Base-by-base conservation (phyloP, 2,797 vertebrate genomes). In the Sebastes oblongus region DNA sequence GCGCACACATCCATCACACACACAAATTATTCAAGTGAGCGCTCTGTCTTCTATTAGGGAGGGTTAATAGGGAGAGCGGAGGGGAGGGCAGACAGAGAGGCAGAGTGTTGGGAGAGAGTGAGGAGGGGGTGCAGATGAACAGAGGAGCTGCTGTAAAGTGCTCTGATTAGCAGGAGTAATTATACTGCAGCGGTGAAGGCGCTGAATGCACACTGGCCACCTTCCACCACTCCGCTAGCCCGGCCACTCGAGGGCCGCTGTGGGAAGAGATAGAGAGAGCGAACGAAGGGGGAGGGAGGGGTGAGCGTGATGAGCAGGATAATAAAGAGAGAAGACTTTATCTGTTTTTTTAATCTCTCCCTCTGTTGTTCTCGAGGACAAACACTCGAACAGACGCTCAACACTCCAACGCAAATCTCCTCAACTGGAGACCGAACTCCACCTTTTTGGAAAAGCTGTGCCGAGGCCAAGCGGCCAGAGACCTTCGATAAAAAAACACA, bases 121-220 rank as follows among this genome's bases (percentile, higher is more conserved):
- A 66, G 81, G 81, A 75, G 84, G 87, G 89, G 87, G 87, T 75
- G 89, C 81, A 86, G 88, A 92, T 89, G 94, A 95, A 95, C 95
- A 96, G 95, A 96, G 92, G 86, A 86, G 86, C 92, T 92, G 92
- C 94, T 95, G 93, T 95, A 94, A 95, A 96, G 93, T 94, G 93
- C 88, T 93, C 94, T 96, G 94, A 96, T 96, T 96, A 95, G 94
- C 86, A 73, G 89, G 91, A 94, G 95, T 95, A 94, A 96, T 95
- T 96, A 95, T 93, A 87, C 92, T 88, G 93, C 93, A 91, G 93
- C 77, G 90, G 89, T 78, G 87, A 81, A 92, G 92, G 82, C 88
- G 32, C 86, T 92, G 90, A 94, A 92, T 90, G 91, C 90, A 90
- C 89, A 80, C 87, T 92, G 89, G 89, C 87, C 87, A 86, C 86